Percentiles rank a stretch among this genome's conserved stretches.
These are phyloP conservation scores for Venturia canescens DNA, from an alignment of 1,140 invertebrate species.

Conservation along the genomic window DNA sequence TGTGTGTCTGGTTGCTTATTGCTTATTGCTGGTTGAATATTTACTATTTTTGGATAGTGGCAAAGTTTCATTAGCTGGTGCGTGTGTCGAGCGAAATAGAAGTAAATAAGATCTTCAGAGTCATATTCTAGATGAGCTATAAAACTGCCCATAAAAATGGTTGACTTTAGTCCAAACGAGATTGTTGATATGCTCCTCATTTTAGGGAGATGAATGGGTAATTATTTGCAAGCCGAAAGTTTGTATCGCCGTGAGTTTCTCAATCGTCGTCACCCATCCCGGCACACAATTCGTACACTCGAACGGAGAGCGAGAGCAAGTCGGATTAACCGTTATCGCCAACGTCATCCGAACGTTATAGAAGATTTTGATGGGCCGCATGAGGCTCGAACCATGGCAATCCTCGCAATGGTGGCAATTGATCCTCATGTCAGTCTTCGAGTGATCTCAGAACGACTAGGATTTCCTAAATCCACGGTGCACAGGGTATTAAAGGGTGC, in stretches of 20 bases:
- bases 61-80: too few species aligned
- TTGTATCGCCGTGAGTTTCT: conserved; percentile 18
- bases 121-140: too few species aligned
- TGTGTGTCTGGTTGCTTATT: too few species aligned
- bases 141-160: too few species aligned
- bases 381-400: conserved; percentile 36
- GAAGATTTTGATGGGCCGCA: conserved; percentile 18
- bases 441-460: conserved; percentile 6
- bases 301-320: conserved; percentile 43
- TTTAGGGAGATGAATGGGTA: too few species aligned
- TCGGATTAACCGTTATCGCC: conserved; percentile 22
- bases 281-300: conserved; percentile 38
- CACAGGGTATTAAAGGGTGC: background rate
- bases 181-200: conserved; percentile 48
- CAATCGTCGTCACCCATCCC: conserved; percentile 36
- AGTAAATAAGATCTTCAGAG: too few species aligned
- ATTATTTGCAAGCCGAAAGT: background rate
- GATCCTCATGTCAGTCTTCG: conserved; percentile 30
- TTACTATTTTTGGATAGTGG: too few species aligned
- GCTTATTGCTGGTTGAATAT: too few species aligned
- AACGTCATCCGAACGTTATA: conserved; percentile 11
- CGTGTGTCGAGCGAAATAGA: too few species aligned
- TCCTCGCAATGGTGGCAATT: conserved; percentile 30
- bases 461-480: background rate
- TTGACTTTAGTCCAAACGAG: conserved; percentile 44